Conservation (phyloP, 2,797 vertebrate species). For the Leptoclinus maculatus region DNA sequence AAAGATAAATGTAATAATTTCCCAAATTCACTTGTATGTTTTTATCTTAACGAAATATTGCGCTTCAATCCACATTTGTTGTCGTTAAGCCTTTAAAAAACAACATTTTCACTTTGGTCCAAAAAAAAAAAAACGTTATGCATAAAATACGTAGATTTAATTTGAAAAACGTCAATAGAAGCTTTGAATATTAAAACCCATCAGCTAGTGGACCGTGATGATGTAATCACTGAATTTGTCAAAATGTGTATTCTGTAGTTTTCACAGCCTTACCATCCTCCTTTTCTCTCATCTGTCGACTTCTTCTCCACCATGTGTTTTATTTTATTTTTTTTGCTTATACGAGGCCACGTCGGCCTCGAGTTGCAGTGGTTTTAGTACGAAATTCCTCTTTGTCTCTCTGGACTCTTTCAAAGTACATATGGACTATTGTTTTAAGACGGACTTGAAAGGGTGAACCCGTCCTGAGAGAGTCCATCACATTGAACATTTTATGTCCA, state of each 20-base stretch:
- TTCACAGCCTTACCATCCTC: too few relatives aligned
- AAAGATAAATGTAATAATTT: too few relatives aligned
- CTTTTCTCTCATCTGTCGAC: neutral
- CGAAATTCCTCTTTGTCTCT: neutral
- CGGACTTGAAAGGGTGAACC: neutral
- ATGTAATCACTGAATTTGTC: too few relatives aligned
- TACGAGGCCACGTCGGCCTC: neutral
- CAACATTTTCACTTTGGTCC: too few relatives aligned
- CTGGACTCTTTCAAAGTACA: neutral
- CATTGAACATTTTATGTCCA: neutral
- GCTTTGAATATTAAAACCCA: neutral
- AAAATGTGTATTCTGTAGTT: neutral
- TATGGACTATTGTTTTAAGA: neutral
- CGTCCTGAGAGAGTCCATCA: neutral
- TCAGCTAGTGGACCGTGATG: neutral
- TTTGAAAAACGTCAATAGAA: too few relatives aligned
- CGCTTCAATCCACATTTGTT: too few relatives aligned
- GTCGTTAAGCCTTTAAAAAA: too few relatives aligned
- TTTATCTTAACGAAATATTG: too few relatives aligned
- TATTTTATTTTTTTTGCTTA: neutral
- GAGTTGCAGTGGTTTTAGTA: neutral
- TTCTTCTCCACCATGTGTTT: neutral
- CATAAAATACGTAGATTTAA: too few relatives aligned
- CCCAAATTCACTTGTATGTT: too few relatives aligned
- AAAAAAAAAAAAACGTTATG: too few relatives aligned